phyloP scores from a whole-genome alignment of 2,113 vertebrate species.

The Raphicerus campestris region DNA sequence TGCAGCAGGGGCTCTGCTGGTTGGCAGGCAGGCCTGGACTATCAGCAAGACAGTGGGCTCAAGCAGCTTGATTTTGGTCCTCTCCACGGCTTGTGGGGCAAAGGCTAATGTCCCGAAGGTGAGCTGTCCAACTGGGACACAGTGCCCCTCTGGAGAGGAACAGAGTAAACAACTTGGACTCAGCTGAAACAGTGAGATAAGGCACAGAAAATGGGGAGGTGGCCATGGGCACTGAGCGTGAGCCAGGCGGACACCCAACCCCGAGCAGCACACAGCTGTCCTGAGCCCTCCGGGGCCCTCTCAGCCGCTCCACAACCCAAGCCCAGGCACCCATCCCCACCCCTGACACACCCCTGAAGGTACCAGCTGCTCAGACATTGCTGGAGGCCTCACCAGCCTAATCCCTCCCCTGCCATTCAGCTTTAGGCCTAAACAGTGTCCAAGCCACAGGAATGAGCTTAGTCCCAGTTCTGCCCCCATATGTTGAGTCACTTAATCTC shows the following conservation, averaged over 20 bases:
- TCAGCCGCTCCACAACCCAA: slow-evolving; percentile 45
- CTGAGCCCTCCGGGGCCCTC: slow-evolving; percentile 40
- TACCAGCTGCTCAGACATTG: slow-evolving; percentile 33
- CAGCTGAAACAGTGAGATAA: slow-evolving; percentile 77
- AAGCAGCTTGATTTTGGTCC: slow-evolving; percentile 67
- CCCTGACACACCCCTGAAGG: slow-evolving; percentile 42
- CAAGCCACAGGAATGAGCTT: not conserved
- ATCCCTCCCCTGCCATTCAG: not conserved
- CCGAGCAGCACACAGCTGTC: slow-evolving; percentile 54
- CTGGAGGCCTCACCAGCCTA: not conserved
- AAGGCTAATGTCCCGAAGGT: slow-evolving; percentile 65
- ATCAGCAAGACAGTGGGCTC: slow-evolving; percentile 57
- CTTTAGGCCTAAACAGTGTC: not conserved
- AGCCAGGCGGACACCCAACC: slow-evolving; percentile 52
- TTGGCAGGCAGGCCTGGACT: slow-evolving; percentile 41
- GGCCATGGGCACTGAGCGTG: slow-evolving; percentile 51
- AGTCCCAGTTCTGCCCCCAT: slow-evolving; percentile 10
- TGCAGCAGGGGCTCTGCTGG: not conserved
- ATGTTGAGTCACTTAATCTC: slow-evolving; percentile 45
- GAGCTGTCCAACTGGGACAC: slow-evolving; percentile 61
- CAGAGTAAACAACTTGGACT: slow-evolving; percentile 76
- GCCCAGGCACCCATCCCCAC: slow-evolving; percentile 48
- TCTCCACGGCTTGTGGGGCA: slow-evolving; percentile 64
- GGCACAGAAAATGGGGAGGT: slow-evolving; percentile 76
- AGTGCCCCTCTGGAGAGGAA: slow-evolving; percentile 64